Percentiles rank a stretch among this genome's conserved stretches.
These are phyloP conservation scores for Habropoda laboriosa DNA, from an alignment of 1,140 invertebrate genomes.

Conservation along the genomic window DNA sequence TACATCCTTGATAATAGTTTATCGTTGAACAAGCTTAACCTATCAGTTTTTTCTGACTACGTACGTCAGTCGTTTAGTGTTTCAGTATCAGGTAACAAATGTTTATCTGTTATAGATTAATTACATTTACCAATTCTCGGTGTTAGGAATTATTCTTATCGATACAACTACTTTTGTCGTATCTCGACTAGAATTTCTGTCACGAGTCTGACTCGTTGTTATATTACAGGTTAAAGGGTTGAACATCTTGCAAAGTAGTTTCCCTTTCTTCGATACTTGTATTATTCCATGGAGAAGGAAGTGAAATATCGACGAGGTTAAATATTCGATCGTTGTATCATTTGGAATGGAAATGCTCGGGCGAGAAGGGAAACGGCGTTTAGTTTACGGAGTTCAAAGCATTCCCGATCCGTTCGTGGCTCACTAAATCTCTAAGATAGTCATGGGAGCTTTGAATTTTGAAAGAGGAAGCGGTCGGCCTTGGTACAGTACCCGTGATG, in stretches of 20 bases:
- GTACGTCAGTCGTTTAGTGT: too few relatives aligned
- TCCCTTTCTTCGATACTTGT: not conserved
- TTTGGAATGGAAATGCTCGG: not conserved
- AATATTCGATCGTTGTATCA: not conserved
- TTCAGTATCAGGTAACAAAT: too few relatives aligned
- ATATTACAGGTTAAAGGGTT: too few relatives aligned
- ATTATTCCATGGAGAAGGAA: not conserved
- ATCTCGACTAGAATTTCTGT: too few relatives aligned
- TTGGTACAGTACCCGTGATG: conserved; percentile 4
- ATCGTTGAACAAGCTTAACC: not conserved
- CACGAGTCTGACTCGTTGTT: too few relatives aligned
- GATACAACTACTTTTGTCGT: too few relatives aligned
- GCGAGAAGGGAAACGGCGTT: conserved; percentile 5
- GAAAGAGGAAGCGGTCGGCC: conserved; percentile 48
- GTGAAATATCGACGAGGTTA: not conserved
- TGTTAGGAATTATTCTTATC: too few relatives aligned
- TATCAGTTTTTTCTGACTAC: too few relatives aligned
- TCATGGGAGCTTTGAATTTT: conserved; percentile 53
- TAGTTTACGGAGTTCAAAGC: conserved; percentile 19
- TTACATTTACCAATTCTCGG: too few relatives aligned
- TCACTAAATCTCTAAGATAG: conserved; percentile 48
- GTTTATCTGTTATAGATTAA: too few relatives aligned
- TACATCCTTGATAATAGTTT: not conserved
- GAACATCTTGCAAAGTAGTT: not conserved
- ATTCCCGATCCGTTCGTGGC: conserved; percentile 43